Evolutionary conservation across 2,113 vertebrate genomes (phyloP).

Genomic region (Crotalus helleri): DNA sequence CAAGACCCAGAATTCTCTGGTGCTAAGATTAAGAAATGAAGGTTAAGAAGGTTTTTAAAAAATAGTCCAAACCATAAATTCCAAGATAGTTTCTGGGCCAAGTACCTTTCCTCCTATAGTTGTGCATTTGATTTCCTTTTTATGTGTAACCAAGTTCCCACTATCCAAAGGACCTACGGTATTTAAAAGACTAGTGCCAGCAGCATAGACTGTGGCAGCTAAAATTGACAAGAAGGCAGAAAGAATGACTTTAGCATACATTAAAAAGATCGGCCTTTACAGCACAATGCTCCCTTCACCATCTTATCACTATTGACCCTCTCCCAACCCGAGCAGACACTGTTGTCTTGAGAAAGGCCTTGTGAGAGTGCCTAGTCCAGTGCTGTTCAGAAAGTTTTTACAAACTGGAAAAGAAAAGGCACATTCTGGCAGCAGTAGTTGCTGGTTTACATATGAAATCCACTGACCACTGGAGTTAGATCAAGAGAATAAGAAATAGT

Average conservation of each 20-base stretch:
- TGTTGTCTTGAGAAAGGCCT: neutral
- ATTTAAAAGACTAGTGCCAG: neutral
- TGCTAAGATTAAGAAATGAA: neutral
- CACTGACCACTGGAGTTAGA: neutral
- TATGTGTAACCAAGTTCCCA: neutral
- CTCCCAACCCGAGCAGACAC: neutral
- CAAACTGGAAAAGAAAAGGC: neutral
- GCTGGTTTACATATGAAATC: slow-evolving; percentile 17
- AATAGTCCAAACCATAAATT: neutral
- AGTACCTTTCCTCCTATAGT: neutral
- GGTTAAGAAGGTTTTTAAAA: neutral
- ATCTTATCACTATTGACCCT: neutral
- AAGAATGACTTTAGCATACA: neutral
- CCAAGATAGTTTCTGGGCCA: neutral
- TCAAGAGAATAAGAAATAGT: slow-evolving; percentile 28
- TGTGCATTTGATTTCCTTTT: neutral
- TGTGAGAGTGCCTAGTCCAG: neutral
- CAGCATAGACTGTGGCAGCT: neutral
- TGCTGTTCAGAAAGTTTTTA: neutral
- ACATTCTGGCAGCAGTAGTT: neutral
- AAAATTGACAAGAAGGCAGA: neutral
- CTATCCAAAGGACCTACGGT: neutral
- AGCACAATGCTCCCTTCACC: neutral
- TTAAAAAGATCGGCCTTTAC: neutral
- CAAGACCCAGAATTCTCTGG: neutral